Conservation (phyloP, 2,888 invertebrate genomes). For the Lathronympha strigana region DNA sequence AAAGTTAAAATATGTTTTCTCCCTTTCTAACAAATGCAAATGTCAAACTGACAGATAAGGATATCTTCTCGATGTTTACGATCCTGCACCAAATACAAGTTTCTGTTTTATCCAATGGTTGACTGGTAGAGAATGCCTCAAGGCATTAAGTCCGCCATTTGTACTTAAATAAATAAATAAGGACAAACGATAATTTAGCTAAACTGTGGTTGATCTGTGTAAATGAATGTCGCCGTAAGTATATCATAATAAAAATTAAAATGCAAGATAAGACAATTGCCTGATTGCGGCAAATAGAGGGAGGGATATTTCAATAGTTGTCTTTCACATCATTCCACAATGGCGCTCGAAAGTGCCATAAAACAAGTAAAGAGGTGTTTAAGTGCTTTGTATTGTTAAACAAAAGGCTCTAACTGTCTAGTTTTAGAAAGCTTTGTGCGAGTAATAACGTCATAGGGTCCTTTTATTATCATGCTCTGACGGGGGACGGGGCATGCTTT, state of each 20-base stretch:
- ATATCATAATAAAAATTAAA: background rate
- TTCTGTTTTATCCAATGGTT: too few species aligned
- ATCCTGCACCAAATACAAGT: too few species aligned
- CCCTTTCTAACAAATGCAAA: too few species aligned
- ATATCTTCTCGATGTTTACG: too few species aligned
- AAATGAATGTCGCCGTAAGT: too few species aligned
- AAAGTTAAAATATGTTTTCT: too few species aligned
- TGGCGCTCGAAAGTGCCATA: slow-evolving; percentile 29
- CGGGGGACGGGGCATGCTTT: background rate
- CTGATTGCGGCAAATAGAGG: slow-evolving; percentile 5
- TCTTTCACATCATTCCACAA: slow-evolving; percentile 26
- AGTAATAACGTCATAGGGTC: slow-evolving; percentile 15
- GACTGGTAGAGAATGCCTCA: too few species aligned
- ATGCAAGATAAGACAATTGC: background rate
- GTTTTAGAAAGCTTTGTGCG: slow-evolving; percentile 24
- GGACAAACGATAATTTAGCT: too few species aligned
- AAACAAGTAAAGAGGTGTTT: slow-evolving; percentile 32
- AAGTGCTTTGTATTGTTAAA: slow-evolving; percentile 31
- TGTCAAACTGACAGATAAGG: too few species aligned
- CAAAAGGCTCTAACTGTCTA: slow-evolving; percentile 15
- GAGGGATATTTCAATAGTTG: slow-evolving; percentile 13
- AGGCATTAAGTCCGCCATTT: too few species aligned
- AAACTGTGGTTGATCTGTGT: too few species aligned
- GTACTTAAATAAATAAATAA: too few species aligned
- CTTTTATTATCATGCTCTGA: slow-evolving; percentile 1